Evolutionary conservation across 2,888 invertebrate genomes (phyloP).

Genomic region (Drosophila kuntzei): DNA sequence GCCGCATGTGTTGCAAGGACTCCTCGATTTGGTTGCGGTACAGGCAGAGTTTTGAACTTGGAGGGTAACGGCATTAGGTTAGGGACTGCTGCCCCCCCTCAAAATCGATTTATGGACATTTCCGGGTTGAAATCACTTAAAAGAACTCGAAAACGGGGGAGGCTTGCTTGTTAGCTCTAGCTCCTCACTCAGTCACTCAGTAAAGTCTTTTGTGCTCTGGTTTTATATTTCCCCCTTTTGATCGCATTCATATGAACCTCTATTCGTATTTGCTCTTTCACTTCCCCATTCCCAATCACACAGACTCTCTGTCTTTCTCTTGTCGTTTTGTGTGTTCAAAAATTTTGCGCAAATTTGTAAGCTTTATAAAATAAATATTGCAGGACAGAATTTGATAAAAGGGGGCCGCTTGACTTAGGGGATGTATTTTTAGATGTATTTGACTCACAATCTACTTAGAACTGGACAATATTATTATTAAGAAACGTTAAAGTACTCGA

Average conservation of each 20-base stretch:
- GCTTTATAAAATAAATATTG: constrained; percentile 77
- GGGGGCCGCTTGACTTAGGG: constrained; percentile 35
- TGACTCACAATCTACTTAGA: constrained; percentile 36
- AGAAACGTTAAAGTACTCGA: neutral
- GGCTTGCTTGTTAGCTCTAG: constrained; percentile 66
- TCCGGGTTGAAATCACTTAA: constrained; percentile 81
- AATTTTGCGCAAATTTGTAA: constrained; percentile 74
- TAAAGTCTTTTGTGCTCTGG: constrained; percentile 57
- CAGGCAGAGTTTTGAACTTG: neutral
- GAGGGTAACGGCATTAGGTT: constrained; percentile 21
- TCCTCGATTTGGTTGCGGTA: constrained; percentile 41
- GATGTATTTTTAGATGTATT: constrained; percentile 44
- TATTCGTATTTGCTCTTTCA: constrained; percentile 21
- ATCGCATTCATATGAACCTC: constrained; percentile 56
- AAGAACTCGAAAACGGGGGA: constrained; percentile 46
- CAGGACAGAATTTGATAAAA: constrained; percentile 15
- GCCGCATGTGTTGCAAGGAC: constrained; percentile 44
- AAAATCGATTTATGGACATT: constrained; percentile 77
- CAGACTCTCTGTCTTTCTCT: neutral
- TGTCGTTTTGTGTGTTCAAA: constrained; percentile 38
- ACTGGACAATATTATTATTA: constrained; percentile 11
- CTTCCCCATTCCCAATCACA: neutral
- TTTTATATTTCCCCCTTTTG: constrained; percentile 43
- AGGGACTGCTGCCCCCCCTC: constrained; percentile 41
- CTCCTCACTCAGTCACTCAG: constrained; percentile 36